Percentiles rank a stretch among this genome's conserved stretches.
Conservation (phyloP, 1,140 invertebrate species). For the Yoshiicerus persimilis region DNA sequence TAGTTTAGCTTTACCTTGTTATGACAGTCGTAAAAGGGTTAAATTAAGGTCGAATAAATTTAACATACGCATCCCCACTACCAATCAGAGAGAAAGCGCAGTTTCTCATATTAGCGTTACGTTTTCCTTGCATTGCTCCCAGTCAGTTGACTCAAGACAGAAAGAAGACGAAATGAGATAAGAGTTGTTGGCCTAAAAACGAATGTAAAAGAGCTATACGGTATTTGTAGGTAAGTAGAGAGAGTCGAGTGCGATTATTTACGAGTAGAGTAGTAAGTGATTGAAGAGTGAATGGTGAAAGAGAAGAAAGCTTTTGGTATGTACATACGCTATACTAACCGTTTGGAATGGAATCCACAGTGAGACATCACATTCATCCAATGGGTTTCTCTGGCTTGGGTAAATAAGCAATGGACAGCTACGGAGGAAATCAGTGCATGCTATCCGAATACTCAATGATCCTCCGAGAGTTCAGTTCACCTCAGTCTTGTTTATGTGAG, state of each 20-base stretch:
- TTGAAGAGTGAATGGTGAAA: background rate
- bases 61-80: too few species aligned
- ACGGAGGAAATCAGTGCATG: slow-evolving; percentile 10
- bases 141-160: too few species aligned
- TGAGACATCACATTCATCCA: slow-evolving; percentile 5
- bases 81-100: too few species aligned
- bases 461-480: background rate
- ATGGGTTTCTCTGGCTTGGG: background rate
- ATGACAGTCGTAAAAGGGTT: background rate
- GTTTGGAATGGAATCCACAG: background rate
- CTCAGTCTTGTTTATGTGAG: background rate
- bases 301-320: background rate
- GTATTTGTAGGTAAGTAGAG: background rate
- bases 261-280: background rate
- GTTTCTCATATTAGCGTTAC: too few species aligned
- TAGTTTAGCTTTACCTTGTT: background rate
- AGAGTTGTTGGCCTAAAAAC: background rate
- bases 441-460: slow-evolving; percentile 13
- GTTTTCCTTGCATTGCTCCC: too few species aligned
- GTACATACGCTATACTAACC: background rate
- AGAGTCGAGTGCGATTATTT: background rate
- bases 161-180: too few species aligned
- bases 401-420: slow-evolving; percentile 12
- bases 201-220: too few species aligned
- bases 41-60: background rate